A percentile compares a stretch with the other conserved stretches of the same genome.
phyloP scores from a whole-genome alignment of 2,888 invertebrate species.

The Pheosia gnoma region DNA sequence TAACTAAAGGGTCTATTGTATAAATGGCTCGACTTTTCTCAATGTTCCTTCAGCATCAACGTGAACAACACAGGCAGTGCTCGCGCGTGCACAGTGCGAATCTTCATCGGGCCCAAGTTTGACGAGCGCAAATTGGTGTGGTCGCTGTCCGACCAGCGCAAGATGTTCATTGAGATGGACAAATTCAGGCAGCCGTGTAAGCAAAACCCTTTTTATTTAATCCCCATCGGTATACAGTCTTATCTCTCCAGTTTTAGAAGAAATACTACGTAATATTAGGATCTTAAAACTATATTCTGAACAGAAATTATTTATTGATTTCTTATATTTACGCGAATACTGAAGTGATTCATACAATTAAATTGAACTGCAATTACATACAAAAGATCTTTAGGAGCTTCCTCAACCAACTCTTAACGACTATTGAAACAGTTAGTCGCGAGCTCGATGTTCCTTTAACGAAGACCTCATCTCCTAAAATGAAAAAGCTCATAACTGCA shows the following conservation, averaged over 20 bases:
- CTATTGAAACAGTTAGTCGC: too few species aligned
- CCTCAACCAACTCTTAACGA: too few species aligned
- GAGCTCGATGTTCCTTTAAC: too few species aligned
- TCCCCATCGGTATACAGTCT: neutral
- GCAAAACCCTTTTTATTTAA: slow-evolving; percentile 41
- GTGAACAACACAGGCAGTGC: slow-evolving; percentile 79
- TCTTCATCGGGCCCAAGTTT: slow-evolving; percentile 88
- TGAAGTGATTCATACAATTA: too few species aligned
- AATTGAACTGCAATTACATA: too few species aligned
- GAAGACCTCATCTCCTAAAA: too few species aligned
- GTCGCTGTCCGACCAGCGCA: slow-evolving; percentile 86
- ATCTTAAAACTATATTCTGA: too few species aligned
- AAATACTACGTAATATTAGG: too few species aligned
- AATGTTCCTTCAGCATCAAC: slow-evolving; percentile 60
- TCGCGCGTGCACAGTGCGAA: slow-evolving; percentile 86
- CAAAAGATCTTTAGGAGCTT: too few species aligned
- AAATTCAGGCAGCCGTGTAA: slow-evolving; percentile 87
- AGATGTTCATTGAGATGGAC: slow-evolving; percentile 89
- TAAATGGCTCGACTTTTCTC: neutral
- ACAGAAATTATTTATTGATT: too few species aligned
- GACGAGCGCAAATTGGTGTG: slow-evolving; percentile 88
- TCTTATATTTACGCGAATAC: too few species aligned
- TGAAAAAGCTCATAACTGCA: too few species aligned
- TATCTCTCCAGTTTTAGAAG: neutral
- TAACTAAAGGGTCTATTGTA: neutral